Evolutionary conservation across 2,113 vertebrate genomes (phyloP).

Genomic region (Solenodon paradoxus): DNA sequence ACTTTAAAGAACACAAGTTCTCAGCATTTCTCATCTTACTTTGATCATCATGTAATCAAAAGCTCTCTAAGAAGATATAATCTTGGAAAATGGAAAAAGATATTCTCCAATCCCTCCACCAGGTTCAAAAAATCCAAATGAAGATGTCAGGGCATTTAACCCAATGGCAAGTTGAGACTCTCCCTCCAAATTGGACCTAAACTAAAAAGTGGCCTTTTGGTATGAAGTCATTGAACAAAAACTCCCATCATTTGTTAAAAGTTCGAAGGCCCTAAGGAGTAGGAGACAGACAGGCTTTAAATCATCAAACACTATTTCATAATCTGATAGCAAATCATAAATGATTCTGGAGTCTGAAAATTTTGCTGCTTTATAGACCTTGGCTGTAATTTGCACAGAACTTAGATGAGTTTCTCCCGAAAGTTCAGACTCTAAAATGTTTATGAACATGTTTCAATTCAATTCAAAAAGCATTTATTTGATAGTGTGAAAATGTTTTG

Average conservation of each 20-base stretch:
- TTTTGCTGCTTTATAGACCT: slow-evolving; percentile 47
- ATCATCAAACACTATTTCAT: slow-evolving; percentile 40
- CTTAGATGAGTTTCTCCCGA: slow-evolving; percentile 40
- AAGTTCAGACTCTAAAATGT: slow-evolving; percentile 56
- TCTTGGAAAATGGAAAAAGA: neutral
- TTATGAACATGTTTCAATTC: slow-evolving; percentile 37
- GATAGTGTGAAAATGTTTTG: neutral
- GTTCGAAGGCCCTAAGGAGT: neutral
- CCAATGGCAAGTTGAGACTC: neutral
- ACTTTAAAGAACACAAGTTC: neutral
- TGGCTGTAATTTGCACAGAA: slow-evolving; percentile 44
- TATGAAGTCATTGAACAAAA: slow-evolving; percentile 23
- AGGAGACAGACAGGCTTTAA: slow-evolving; percentile 32
- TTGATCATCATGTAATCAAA: neutral
- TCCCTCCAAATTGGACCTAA: neutral
- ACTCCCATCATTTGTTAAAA: slow-evolving; percentile 41
- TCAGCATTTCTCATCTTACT: neutral
- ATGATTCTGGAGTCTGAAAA: slow-evolving; percentile 50
- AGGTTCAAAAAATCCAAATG: neutral
- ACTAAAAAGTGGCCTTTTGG: slow-evolving; percentile 3
- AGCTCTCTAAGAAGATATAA: neutral
- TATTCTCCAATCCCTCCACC: neutral
- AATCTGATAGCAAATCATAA: slow-evolving; percentile 48
- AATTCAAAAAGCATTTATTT: slow-evolving; percentile 44
- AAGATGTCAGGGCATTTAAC: neutral